phyloP scores from a whole-genome alignment of 2,888 invertebrate species.

The Nephrotoma flavescens region DNA sequence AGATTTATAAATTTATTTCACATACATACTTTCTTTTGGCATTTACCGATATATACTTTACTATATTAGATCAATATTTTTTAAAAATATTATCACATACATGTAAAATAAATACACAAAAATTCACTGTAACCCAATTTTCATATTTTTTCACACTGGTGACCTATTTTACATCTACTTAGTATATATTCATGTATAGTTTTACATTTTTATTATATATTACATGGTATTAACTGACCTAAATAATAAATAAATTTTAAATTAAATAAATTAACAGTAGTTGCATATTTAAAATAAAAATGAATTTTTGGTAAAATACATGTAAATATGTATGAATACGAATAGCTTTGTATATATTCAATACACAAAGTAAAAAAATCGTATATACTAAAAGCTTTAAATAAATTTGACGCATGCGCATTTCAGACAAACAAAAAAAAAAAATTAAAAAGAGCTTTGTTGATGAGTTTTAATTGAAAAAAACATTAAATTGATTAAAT shows the following conservation, averaged over 20 bases:
- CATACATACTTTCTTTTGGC: too few relatives aligned
- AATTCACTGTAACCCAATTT: not conserved
- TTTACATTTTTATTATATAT: not conserved
- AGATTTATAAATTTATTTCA: too few relatives aligned
- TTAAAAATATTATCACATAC: not conserved
- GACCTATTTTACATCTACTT: not conserved
- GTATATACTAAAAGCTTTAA: not conserved
- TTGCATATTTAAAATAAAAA: not conserved
- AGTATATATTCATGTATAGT: not conserved
- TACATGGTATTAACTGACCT: not conserved
- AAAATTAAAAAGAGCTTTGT: not conserved
- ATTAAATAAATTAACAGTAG: not conserved
- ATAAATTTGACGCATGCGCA: not conserved
- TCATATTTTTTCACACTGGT: not conserved
- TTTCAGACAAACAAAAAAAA: not conserved
- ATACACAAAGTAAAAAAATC: not conserved
- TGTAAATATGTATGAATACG: not conserved
- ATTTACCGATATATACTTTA: not conserved
- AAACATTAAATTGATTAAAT: not conserved
- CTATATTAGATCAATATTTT: not conserved
- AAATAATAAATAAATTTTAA: not conserved
- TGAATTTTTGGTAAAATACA: not conserved
- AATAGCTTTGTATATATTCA: not conserved
- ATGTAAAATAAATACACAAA: not conserved
- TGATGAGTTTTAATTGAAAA: not conserved